Evolutionary conservation across 2,797 vertebrate species (phyloP), one percentile per base, ranked within the genome.

Genomic region (Valencia hispanica): DNA sequence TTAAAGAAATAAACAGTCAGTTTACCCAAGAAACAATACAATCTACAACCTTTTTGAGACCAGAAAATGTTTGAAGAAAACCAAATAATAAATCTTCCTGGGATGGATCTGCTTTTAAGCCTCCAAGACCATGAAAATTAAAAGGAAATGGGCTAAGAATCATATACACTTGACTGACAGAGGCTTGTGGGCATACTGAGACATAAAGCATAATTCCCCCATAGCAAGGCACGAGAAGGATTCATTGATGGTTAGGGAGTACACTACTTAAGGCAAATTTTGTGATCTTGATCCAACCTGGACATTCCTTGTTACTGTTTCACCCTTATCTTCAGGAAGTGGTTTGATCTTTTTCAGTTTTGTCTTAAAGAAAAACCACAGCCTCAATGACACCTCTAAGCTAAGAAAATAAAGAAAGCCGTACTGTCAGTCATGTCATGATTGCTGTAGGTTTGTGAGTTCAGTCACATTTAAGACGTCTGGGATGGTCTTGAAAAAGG

Each of bases 291-390:
- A 59, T 59, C 39, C 41, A 61, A n/a, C 27, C 12, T 47, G 53
- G 55, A 73, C 34, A 32, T 61, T 43, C 5, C 15, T 17, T 72
- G n/a, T 15, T 43, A 43, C n/a, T 20, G 39, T 72, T 57, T 39
- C 43, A 32, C n/a, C 72, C 32, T n/a, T 41, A 45, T 27, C 17
- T 73, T 59, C 53, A 59, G 15, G 57, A 73, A 61, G 41, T 61
- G n/a, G 20, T 59, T 57, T 59, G 53, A 59, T 57, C 22, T 27
- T 39, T 43, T 72, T 27, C 39, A 39, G 2, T 43, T 59, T 57
- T 73, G 41, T 57, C 53, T 22, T 43, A 30, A 5, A 61, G 27
- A 12, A 36, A 48, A 45, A 47, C 22, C n/a, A n/a, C 20, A 32
- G 41, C 55, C 36, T 32, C 2, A 47, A 73, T 5, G 15, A 18